Percentiles rank a stretch among this genome's conserved stretches.
phyloP scores from a whole-genome alignment of 2,113 vertebrate genomes.

The Petrocephalus zakoni region DNA sequence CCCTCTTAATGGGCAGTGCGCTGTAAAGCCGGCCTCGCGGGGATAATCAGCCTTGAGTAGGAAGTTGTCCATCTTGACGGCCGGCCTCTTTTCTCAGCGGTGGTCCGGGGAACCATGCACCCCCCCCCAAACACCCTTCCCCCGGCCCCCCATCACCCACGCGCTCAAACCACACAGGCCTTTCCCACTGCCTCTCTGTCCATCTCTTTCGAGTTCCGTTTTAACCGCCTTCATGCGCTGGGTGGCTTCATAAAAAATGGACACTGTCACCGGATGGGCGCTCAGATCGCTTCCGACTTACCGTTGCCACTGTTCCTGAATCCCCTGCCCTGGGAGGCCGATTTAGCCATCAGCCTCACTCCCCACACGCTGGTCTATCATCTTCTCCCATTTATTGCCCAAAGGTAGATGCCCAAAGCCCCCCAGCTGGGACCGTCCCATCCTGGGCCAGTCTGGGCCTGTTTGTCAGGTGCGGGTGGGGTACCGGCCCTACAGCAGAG shows the following conservation, averaged over 20 bases:
- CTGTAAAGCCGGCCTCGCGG: background rate
- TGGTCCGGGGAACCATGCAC: background rate
- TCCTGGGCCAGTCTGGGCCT: background rate
- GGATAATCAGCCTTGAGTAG: slow-evolving; percentile 10
- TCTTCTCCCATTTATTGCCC: background rate
- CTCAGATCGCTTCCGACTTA: background rate
- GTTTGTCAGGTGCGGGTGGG: background rate
- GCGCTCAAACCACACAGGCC: slow-evolving; percentile 2
- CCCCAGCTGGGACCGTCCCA: background rate
- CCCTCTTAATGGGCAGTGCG: background rate
- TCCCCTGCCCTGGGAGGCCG: background rate
- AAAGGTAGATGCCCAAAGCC: background rate
- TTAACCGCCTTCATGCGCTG: background rate
- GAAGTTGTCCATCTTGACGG: slow-evolving; percentile 18
- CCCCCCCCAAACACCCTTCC: no score
- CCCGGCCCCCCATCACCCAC: background rate
- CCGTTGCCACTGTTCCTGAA: background rate
- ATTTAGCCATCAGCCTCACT: background rate
- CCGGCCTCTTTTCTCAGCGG: slow-evolving; percentile 17
- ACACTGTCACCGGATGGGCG: background rate
- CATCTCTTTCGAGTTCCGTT: no score
- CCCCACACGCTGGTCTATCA: background rate
- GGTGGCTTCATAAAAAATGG: background rate
- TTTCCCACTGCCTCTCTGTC: background rate
- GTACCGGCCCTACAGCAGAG: background rate